Evolutionary conservation across 2,797 vertebrate genomes (phyloP).

Genomic region (Glyptemys insculpta): DNA sequence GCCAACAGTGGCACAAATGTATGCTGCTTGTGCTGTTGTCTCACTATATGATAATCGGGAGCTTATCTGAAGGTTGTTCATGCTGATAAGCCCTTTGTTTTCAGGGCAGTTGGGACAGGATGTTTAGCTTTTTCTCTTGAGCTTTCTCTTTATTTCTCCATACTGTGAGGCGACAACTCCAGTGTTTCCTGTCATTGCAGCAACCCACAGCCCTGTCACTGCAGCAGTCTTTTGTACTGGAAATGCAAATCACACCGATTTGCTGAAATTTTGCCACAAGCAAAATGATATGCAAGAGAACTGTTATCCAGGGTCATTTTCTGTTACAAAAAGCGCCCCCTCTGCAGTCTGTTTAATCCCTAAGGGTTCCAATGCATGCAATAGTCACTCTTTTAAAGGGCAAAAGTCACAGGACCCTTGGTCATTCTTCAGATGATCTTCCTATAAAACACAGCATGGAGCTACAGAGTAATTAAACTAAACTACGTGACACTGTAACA

Average conservation of each 20-base stretch:
- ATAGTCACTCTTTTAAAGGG: background rate
- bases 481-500: background rate
- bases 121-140: constrained; percentile 3
- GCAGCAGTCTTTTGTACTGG: background rate
- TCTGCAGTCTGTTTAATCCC: background rate
- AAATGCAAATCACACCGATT: background rate
- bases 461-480: background rate
- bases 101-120: background rate
- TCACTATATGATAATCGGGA: background rate
- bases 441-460: background rate
- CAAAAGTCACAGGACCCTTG: background rate
- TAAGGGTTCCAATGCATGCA: background rate
- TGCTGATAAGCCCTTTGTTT: background rate
- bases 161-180: background rate
- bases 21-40: background rate
- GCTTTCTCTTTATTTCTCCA: background rate
- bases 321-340: background rate
- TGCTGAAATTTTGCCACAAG: background rate
- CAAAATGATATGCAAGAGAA: background rate
- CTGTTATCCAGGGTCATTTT: background rate
- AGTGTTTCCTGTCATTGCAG: background rate
- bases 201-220: background rate
- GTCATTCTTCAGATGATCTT: background rate
- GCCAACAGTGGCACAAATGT: background rate
- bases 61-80: background rate